Base-by-base conservation (phyloP, 2,113 vertebrate species). In the Odontesthes bonariensis region DNA sequence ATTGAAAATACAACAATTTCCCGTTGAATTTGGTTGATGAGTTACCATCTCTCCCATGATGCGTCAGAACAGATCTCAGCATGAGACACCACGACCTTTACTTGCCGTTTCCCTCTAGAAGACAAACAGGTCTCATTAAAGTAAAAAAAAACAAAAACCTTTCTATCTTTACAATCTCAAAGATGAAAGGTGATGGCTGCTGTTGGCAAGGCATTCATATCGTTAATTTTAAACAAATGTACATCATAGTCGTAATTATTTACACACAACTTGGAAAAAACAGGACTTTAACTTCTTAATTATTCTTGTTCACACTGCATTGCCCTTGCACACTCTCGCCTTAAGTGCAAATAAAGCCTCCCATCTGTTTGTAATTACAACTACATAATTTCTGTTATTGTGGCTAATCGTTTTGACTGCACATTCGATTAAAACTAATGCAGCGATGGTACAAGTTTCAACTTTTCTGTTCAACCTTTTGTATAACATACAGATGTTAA, bases 281-380 rank as follows among this genome's bases (percentile, higher is more conserved):
- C 67, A 80, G 92, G 94, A 95, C 83, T 95, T 95, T 94, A 97
- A 97, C 97, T 98, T 98, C 96, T 97, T 99, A 99, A 99, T 98
- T 98, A 98, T 98, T 98, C 96, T 96, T 96, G 95, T 96, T 96
- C 96, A 97, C 95, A 97, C 96, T 95, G 96, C 97, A 96, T 97
- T 97, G 96, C 96, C 95, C 97, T 94, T 95, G 95, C 96, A 97
- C 94, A 88, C 82, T 94, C 95, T 94, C 94, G 96, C 97, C 97
- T 96, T 97, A 97, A 97, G 97, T 99, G 97, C 96, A 98, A 96
- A 99, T 98, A 98, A 98, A 98, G 95, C 91, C 95, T 94, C 95
- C 97, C 98, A 98, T 98, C 98, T 99, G 98, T 97, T 98, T 95
- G 97, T 98, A 99, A 99, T 99, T 99, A 99, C 96, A 96, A 96